Conservation (phyloP, 2,888 invertebrate species). For the Sinelater perroti region DNA sequence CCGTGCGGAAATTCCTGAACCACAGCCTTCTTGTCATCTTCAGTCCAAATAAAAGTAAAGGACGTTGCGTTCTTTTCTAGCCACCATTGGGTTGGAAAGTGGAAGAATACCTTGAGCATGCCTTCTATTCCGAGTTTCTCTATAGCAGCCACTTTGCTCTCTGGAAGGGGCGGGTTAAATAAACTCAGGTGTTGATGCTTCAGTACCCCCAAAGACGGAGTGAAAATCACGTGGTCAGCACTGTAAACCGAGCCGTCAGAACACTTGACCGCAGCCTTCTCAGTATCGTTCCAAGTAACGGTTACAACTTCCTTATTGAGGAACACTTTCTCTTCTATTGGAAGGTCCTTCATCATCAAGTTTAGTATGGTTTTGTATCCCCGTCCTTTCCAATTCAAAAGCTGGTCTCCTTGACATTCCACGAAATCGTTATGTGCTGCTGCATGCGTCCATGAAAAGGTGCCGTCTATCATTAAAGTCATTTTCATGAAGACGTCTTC, state of each 20-base stretch:
- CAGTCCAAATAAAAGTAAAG: constrained; percentile 67
- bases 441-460: constrained; percentile 71
- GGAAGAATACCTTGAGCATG: constrained; percentile 70
- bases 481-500: not conserved
- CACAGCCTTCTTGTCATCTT: constrained; percentile 56
- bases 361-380: constrained; percentile 75
- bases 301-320: constrained; percentile 14
- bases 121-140: constrained; percentile 68
- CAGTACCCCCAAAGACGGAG: constrained; percentile 72
- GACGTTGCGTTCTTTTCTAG: constrained; percentile 59
- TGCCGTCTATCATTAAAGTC: constrained; percentile 54
- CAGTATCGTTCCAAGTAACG: constrained; percentile 36
- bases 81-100: constrained; percentile 72
- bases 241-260: constrained; percentile 62
- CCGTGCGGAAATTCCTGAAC: constrained; percentile 24
- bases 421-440: constrained; percentile 73
- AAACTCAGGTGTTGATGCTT: constrained; percentile 64
- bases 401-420: constrained; percentile 73
- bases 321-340: not conserved
- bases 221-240: constrained; percentile 71
- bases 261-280: constrained; percentile 54
- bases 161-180: constrained; percentile 65
- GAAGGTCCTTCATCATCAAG: constrained; percentile 64
- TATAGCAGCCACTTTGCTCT: constrained; percentile 64
- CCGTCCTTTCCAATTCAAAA: constrained; percentile 77